Base-by-base conservation (phyloP, 2,888 invertebrate species). In the Sicus ferrugineus region DNA sequence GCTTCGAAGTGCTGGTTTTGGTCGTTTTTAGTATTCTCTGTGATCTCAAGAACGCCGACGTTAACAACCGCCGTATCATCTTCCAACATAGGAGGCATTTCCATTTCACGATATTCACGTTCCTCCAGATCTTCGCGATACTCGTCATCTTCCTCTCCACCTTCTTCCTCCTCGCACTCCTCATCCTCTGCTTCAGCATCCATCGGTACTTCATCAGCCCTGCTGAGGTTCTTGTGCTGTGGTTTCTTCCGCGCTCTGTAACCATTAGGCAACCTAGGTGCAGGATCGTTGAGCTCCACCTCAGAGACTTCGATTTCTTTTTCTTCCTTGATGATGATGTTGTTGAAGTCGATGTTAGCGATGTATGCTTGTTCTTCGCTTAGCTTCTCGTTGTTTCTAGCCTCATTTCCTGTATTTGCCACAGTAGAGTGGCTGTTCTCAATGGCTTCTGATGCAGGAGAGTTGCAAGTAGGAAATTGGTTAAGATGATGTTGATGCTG, bases 321-420 rank as follows among this genome's bases (percentile, higher is more conserved):
- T 68, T 83, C 84, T 54, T 83, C 80, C 68, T 83, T 84, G n/a
- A 84, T 79, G 0, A 66, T 71, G 14, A 83, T 69, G 70, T 79
- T 82, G 46, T 71, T 77, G n/a, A 81, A 75, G 71, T 83, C 82
- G 28, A 83, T 76, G 67, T 69, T 77, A 11, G 73, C 77, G 31
- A 81, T 78, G 63, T 79, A 82, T 1, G 77, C 74, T 72, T 78
- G 71, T 63, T 83, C 81, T 34, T 76, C 77, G 5, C 63, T 69
- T 50, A 63, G 21, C 19, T 46, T 14, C 2, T 23, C 28, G 28
- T n/a, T n/a, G n/a, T n/a, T n/a, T n/a, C n/a, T n/a, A n/a, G n/a
- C n/a, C n/a, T n/a, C n/a, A n/a, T n/a, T n/a, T n/a, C n/a, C n/a
- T n/a, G n/a, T n/a, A n/a, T n/a, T n/a, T n/a, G n/a, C n/a, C n/a